Evolutionary conservation across 1,140 invertebrate species (phyloP).

Genomic region (Cotesia typhae): DNA sequence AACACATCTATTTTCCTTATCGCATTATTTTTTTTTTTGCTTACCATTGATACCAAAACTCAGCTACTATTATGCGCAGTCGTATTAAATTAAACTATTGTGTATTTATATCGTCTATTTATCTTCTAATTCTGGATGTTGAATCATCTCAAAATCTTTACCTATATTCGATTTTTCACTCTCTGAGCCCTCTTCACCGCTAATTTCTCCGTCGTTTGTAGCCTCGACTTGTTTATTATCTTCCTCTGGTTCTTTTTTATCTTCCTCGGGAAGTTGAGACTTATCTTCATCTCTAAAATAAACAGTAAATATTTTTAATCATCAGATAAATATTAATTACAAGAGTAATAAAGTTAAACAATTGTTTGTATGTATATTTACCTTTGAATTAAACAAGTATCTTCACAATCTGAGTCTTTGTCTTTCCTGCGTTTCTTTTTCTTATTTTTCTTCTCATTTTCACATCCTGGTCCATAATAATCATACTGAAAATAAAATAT

Average conservation of each 20-base stretch:
- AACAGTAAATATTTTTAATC: conserved; percentile 22
- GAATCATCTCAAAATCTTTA: conserved; percentile 79
- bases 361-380: conserved; percentile 43
- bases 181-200: conserved; percentile 62
- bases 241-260: conserved; percentile 44
- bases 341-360: conserved; percentile 5
- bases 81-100: conserved; percentile 1
- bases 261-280: conserved; percentile 48
- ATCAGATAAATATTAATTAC: conserved; percentile 1
- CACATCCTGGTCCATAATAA: conserved; percentile 72
- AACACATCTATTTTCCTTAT: neutral
- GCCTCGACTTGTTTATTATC: conserved; percentile 48
- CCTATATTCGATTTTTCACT: conserved; percentile 77
- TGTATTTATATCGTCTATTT: conserved; percentile 32
- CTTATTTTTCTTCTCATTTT: conserved; percentile 73
- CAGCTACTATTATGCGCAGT: neutral
- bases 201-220: conserved; percentile 56
- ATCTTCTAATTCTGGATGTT: conserved; percentile 41
- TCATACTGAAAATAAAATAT: conserved; percentile 71
- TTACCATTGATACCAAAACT: conserved; percentile 7
- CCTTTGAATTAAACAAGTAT: conserved; percentile 49
- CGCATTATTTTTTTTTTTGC: conserved; percentile 6
- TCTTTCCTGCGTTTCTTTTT: conserved; percentile 81
- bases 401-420: conserved; percentile 77
- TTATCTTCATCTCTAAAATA: conserved; percentile 28